phyloP scores from a whole-genome alignment of 2,113 vertebrate genomes.

The Propithecus coquereli region DNA sequence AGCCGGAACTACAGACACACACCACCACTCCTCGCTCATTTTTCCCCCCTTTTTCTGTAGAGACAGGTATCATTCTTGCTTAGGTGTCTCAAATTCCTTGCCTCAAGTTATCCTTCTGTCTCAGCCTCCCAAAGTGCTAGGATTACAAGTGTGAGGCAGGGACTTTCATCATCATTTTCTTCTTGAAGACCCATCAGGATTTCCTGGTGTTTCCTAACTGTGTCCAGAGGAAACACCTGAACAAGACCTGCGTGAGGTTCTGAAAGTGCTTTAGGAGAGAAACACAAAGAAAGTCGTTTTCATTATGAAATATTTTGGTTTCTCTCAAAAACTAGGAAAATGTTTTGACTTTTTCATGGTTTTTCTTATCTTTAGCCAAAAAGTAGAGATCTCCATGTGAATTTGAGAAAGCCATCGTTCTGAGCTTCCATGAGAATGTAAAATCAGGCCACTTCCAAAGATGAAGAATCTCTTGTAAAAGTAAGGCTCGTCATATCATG shows the following conservation, averaged over 20 bases:
- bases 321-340: background rate
- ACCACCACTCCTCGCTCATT: no score
- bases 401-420: background rate
- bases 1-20: no score
- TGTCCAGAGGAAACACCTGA: no score
- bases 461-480: background rate
- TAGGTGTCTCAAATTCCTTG: no score
- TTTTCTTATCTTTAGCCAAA: background rate
- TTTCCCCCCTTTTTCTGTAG: no score
- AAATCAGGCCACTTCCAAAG: background rate
- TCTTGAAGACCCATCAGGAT: background rate
- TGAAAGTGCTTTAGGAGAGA: background rate
- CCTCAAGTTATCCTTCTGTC: no score
- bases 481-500: rapidly evolving
- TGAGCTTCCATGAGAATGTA: background rate
- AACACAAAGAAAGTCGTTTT: no score
- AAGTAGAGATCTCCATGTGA: background rate
- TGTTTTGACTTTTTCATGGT: background rate
- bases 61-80: no score
- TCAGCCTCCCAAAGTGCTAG: no score
- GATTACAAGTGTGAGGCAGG: no score
- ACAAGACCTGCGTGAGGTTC: background rate
- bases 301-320: background rate
- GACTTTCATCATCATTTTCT: background rate
- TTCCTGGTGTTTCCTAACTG: background rate